Evolutionary conservation across 2,888 invertebrate species (phyloP).

Genomic region (Chrysolina haemoptera): DNA sequence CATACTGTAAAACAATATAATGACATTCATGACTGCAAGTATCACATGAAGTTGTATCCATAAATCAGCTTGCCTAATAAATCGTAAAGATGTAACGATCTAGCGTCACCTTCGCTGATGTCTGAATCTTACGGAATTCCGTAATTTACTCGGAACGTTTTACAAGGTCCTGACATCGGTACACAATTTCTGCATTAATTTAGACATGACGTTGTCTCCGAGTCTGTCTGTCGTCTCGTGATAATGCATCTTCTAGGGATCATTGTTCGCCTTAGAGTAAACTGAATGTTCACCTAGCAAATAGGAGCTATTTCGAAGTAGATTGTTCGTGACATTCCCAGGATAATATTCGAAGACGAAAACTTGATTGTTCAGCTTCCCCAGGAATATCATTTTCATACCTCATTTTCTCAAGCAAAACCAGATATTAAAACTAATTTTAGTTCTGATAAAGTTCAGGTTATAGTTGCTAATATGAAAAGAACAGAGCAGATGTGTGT

Average conservation of each 20-base stretch:
- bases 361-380: too few relatives aligned
- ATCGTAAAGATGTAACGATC: neutral
- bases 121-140: neutral
- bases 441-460: too few relatives aligned
- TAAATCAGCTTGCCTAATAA: neutral
- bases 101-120: neutral
- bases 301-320: conserved; percentile 6
- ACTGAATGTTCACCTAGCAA: conserved; percentile 6
- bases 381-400: too few relatives aligned
- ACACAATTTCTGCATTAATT: conserved; percentile 16
- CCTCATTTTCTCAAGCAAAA: too few relatives aligned
- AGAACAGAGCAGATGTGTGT: too few relatives aligned
- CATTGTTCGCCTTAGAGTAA: neutral
- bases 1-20: too few relatives aligned
- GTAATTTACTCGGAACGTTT: neutral
- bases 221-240: conserved; percentile 8
- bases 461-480: too few relatives aligned
- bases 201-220: neutral
- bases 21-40: too few relatives aligned
- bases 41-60: neutral
- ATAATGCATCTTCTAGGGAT: conserved; percentile 10
- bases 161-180: conserved; percentile 1
- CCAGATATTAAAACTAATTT: too few relatives aligned
- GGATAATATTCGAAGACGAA: neutral
- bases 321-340: conserved; percentile 1